phyloP scores from a whole-genome alignment of 2,113 vertebrate species.

The Ptyas mucosa region DNA sequence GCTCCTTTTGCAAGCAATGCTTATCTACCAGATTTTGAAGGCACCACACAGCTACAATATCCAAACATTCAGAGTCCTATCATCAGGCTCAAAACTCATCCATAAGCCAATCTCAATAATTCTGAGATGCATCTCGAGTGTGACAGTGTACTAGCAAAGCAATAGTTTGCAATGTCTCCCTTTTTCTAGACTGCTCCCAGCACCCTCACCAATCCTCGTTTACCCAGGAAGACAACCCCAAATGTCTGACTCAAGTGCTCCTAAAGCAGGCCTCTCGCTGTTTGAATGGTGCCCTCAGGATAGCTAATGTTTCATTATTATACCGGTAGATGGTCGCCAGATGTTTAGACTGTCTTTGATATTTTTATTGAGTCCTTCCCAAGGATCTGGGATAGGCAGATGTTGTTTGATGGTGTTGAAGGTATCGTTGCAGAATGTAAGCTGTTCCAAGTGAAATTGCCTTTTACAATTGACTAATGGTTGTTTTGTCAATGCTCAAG shows the following conservation, averaged over 20 bases:
- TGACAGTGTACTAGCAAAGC: background rate
- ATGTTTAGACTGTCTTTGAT: background rate
- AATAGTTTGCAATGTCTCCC: background rate
- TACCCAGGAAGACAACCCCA: background rate
- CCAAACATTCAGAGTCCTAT: background rate
- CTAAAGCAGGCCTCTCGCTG: background rate
- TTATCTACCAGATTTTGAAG: background rate
- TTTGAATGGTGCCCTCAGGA: background rate
- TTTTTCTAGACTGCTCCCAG: background rate
- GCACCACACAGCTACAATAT: background rate
- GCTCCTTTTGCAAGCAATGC: background rate
- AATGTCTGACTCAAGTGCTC: background rate
- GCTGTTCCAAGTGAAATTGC: background rate
- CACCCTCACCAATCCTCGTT: background rate
- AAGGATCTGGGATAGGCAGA: background rate
- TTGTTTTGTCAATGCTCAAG: background rate
- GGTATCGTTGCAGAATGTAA: background rate
- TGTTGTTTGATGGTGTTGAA: too few relatives aligned
- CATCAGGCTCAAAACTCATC: background rate
- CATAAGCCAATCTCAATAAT: background rate
- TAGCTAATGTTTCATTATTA: background rate
- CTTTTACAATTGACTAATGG: background rate
- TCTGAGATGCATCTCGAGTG: background rate
- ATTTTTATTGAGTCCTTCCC: too few relatives aligned
- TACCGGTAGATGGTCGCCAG: background rate